Conservation (phyloP, 2,797 vertebrate species). For the Peromyscus eremicus region DNA sequence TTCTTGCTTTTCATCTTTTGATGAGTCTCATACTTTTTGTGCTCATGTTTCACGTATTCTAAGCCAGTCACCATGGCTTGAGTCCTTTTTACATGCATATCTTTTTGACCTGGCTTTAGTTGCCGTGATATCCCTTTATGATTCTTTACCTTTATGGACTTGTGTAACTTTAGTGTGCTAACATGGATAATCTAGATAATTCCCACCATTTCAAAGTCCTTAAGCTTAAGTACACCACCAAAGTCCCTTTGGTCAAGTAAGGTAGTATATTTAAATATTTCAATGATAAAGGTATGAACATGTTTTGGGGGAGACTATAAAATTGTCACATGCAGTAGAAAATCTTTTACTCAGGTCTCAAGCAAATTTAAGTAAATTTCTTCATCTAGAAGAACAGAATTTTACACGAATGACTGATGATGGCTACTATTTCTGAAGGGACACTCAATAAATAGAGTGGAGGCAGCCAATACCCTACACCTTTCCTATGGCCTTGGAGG, state of each 20-base stretch:
- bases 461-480: background rate
- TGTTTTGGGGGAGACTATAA: background rate
- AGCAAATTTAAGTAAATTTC: background rate
- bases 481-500: background rate
- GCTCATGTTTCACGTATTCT: background rate
- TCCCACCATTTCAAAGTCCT: background rate
- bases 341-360: conserved; percentile 38
- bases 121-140: background rate
- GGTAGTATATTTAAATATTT: background rate
- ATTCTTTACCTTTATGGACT: background rate
- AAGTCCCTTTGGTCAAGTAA: background rate
- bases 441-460: background rate
- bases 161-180: background rate
- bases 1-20: background rate
- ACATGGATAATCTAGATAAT: background rate
- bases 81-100: background rate
- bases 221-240: background rate
- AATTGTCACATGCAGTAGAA: background rate
- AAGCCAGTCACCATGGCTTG: background rate
- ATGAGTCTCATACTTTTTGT: background rate
- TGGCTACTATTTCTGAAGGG: background rate
- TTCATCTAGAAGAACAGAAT: background rate
- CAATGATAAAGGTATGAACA: background rate
- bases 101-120: background rate
- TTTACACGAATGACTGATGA: background rate